Evolutionary conservation across 2,888 invertebrate genomes (phyloP).

Genomic region (Acanthosepion pharaonis): DNA sequence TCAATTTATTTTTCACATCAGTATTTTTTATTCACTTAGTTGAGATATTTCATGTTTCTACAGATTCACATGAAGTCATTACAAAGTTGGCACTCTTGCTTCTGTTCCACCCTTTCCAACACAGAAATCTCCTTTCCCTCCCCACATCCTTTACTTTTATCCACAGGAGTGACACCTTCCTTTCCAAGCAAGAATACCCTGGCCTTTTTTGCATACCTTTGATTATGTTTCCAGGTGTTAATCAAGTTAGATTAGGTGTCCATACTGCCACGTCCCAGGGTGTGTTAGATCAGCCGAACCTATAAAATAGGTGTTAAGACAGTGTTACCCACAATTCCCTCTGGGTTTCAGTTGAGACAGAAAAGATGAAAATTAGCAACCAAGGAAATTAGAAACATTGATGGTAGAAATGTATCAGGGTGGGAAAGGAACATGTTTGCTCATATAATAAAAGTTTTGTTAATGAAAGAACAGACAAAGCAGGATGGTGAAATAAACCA

Average conservation of each 20-base stretch:
- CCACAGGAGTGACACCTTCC: not conserved
- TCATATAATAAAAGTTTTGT: not conserved
- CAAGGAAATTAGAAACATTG: not conserved
- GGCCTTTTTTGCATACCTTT: not conserved
- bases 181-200: not conserved
- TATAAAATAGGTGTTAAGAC: not conserved
- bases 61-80: not conserved
- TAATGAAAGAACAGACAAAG: too few relatives aligned
- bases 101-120: not conserved
- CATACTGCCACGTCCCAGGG: not conserved
- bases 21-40: not conserved
- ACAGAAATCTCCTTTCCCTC: too few relatives aligned
- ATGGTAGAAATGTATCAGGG: not conserved
- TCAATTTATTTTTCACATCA: not conserved
- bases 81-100: not conserved
- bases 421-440: not conserved
- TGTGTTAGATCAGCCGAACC: conserved; percentile 16
- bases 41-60: not conserved
- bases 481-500: too few relatives aligned
- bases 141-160: not conserved
- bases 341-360: not conserved
- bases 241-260: conserved; percentile 33
- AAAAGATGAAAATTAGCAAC: not conserved
- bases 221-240: conserved; percentile 13
- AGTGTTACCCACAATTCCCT: not conserved